phyloP scores from a whole-genome alignment of 1,140 invertebrate species.

The Sycobia sp. region DNA sequence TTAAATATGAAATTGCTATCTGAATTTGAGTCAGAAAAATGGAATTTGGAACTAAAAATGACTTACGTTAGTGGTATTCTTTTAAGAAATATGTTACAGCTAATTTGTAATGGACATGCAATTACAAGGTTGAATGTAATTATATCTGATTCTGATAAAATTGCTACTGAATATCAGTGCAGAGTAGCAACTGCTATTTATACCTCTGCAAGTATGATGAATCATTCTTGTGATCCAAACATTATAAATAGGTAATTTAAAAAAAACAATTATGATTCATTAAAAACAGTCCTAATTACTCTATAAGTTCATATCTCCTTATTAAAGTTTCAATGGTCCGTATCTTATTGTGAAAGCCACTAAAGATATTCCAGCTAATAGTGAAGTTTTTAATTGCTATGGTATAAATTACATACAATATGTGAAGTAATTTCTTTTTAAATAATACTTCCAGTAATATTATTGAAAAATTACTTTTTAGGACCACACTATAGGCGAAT shows the following conservation, averaged over 20 bases:
- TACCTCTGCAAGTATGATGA: slow-evolving; percentile 87
- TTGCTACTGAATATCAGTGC: slow-evolving; percentile 59
- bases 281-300: neutral
- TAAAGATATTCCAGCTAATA: slow-evolving; percentile 61
- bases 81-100: slow-evolving; percentile 74
- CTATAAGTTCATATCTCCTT: slow-evolving; percentile 11
- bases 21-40: slow-evolving; percentile 44
- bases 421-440: neutral
- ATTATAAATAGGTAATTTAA: slow-evolving; percentile 73
- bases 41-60: slow-evolving; percentile 51
- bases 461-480: slow-evolving; percentile 40
- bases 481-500: slow-evolving; percentile 71
- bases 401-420: slow-evolving; percentile 53
- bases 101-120: slow-evolving; percentile 81
- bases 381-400: slow-evolving; percentile 79
- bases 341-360: slow-evolving; percentile 66
- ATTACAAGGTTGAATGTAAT: slow-evolving; percentile 63
- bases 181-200: slow-evolving; percentile 83
- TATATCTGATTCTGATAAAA: slow-evolving; percentile 41
- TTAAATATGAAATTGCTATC: slow-evolving; percentile 32
- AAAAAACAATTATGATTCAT: slow-evolving; percentile 4
- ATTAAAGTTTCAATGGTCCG: slow-evolving; percentile 58
- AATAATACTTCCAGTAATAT: no score
- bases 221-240: slow-evolving; percentile 87
- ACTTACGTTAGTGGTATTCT: slow-evolving; percentile 68